A percentile compares a stretch with the other conserved stretches of the same genome.
These are phyloP conservation scores for Eupsilia transversa DNA, from an alignment of 2,888 invertebrate species.

Conservation along the genomic window DNA sequence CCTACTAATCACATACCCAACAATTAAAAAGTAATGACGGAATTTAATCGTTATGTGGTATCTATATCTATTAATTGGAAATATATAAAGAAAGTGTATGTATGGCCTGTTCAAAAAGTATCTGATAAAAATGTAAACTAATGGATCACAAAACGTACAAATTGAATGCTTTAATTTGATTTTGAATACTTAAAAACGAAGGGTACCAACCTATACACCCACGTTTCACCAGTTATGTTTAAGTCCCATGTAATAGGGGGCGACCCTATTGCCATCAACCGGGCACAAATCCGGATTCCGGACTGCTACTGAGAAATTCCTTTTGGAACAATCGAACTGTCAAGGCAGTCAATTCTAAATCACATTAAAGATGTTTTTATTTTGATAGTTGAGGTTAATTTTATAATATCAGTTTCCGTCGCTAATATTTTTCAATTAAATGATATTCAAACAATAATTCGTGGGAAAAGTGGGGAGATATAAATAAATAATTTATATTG, in stretches of 20 bases:
- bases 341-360: background rate
- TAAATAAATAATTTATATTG: no score
- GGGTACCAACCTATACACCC: no score
- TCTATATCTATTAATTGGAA: conserved; percentile 50
- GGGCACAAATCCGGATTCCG: no score
- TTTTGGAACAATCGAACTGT: no score
- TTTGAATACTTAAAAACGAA: background rate
- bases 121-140: background rate
- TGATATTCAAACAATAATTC: background rate
- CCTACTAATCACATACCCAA: conserved; percentile 27
- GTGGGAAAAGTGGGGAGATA: no score
- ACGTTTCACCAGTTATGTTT: no score
- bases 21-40: conserved; percentile 54
- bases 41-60: conserved; percentile 39
- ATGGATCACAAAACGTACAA: no score
- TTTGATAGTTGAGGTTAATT: background rate
- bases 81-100: conserved; percentile 40
- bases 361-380: background rate
- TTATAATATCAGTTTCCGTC: no score
- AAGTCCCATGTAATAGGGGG: no score
- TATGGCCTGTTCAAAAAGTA: background rate
- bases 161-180: background rate
- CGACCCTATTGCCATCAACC: no score
- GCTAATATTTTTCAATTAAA: background rate
- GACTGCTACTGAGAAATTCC: no score